phyloP scores from a whole-genome alignment of 30 jellyfish, hydroid and myxozoan species.

The Chrysaora quinquecirrha region DNA sequence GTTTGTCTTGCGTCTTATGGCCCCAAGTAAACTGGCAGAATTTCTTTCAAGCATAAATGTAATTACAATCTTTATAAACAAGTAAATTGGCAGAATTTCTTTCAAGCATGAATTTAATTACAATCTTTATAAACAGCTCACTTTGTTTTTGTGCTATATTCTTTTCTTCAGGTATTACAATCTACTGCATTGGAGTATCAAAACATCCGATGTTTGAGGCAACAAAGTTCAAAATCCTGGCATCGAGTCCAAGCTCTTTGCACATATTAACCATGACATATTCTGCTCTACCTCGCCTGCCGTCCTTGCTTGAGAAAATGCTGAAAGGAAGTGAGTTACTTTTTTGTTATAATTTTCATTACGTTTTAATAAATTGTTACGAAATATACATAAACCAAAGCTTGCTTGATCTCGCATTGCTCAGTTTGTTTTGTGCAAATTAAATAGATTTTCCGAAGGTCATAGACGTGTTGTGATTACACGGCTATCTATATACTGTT shows the following conservation, averaged over 20 bases:
- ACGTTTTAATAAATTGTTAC: background rate
- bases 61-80: background rate
- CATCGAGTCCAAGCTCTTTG: slow-evolving; percentile 61
- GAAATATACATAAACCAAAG: background rate
- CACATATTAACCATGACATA: slow-evolving; percentile 56
- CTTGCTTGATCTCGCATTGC: background rate
- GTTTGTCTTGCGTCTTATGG: too few relatives aligned
- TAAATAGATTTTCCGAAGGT: background rate
- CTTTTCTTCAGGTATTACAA: slow-evolving; percentile 19
- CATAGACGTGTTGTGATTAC: too few relatives aligned
- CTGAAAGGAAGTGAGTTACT: slow-evolving; percentile 36
- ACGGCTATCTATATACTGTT: too few relatives aligned
- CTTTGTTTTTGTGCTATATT: background rate
- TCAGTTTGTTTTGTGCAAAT: background rate
- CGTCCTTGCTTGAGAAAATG: slow-evolving; percentile 54
- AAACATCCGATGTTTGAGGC: slow-evolving; percentile 46
- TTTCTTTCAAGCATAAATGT: too few relatives aligned
- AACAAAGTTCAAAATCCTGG: slow-evolving; percentile 48
- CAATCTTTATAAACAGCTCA: background rate
- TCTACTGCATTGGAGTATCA: slow-evolving; percentile 52
- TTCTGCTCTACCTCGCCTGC: slow-evolving; percentile 43
- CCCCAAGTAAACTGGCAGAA: too few relatives aligned
- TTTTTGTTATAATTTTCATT: background rate
- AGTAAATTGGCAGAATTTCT: too few relatives aligned
- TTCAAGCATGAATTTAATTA: too few relatives aligned